Evolutionary conservation across 1,140 invertebrate genomes (phyloP).

Genomic region (Procambarus virginalis): DNA sequence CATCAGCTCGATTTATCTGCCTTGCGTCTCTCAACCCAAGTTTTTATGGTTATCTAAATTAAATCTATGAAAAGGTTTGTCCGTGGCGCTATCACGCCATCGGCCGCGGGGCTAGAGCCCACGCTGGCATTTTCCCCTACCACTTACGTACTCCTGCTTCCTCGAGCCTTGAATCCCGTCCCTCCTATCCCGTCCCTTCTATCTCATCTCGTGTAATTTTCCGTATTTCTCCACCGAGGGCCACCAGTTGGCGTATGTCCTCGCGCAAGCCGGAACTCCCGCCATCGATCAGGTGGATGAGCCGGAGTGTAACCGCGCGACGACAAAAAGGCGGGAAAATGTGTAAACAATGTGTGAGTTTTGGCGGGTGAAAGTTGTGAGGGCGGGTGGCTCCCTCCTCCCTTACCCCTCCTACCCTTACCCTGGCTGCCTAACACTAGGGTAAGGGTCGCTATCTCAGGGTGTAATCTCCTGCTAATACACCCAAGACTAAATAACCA

Average conservation of each 20-base stretch:
- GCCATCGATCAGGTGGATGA: too few species aligned
- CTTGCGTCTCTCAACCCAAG: constrained; percentile 39
- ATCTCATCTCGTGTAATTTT: too few species aligned
- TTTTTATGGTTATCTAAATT: constrained; percentile 59
- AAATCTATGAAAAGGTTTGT: constrained; percentile 58
- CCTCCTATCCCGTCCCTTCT: too few species aligned
- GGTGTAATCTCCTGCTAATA: constrained; percentile 21
- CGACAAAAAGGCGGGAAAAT: neutral
- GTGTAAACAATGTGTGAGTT: neutral
- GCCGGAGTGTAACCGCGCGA: too few species aligned
- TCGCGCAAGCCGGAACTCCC: too few species aligned
- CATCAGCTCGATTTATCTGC: constrained; percentile 50
- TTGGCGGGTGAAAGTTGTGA: neutral
- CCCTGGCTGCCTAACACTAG: neutral
- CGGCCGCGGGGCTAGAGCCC: neutral
- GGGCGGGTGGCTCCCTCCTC: too few species aligned
- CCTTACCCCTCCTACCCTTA: neutral
- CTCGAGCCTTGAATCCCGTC: too few species aligned
- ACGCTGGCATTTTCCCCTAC: too few species aligned
- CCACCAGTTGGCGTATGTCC: too few species aligned
- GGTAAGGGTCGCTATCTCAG: too few species aligned
- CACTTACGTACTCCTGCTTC: too few species aligned
- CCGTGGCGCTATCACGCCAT: constrained; percentile 37
- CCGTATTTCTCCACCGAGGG: too few species aligned
- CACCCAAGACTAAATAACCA: constrained; percentile 27